phyloP scores from a whole-genome alignment of 2,113 vertebrate species.

The Atlantisia rogersi region DNA sequence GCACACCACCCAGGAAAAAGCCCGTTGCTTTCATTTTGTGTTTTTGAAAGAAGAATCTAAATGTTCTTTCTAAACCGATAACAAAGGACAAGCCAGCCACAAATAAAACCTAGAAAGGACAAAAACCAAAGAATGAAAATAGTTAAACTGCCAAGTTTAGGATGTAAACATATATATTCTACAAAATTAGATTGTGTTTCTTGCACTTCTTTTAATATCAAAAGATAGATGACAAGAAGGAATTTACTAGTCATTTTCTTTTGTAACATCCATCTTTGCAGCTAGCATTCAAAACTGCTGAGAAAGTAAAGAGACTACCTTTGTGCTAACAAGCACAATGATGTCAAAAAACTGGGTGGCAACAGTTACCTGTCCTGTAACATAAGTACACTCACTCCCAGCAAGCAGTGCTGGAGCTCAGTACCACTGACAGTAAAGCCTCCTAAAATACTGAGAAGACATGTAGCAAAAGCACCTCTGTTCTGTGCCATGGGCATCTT shows the following conservation, averaged over 20 bases:
- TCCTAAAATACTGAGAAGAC: not conserved
- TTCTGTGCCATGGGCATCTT: not conserved
- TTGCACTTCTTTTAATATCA: not conserved
- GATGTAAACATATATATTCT: not conserved
- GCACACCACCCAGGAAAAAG: slow-evolving; percentile 96
- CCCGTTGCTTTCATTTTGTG: slow-evolving; percentile 96
- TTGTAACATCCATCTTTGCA: not conserved
- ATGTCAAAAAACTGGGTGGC: not conserved
- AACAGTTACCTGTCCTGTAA: not conserved
- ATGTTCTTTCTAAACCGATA: slow-evolving; percentile 95
- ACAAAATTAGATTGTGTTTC: not conserved
- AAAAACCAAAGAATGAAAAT: not conserved
- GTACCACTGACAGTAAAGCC: not conserved
- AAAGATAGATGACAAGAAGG: not conserved
- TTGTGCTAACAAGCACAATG: not conserved
- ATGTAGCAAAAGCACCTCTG: not conserved
- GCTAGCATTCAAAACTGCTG: not conserved
- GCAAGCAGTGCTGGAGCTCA: not conserved
- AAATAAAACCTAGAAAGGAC: slow-evolving; percentile 89
- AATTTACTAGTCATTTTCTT: not conserved
- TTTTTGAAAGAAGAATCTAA: slow-evolving; percentile 98
- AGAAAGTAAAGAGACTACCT: not conserved
- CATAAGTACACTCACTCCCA: not conserved
- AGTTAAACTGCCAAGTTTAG: not conserved
- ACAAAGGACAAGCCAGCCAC: slow-evolving; percentile 95